Evolutionary conservation across 2,888 invertebrate genomes (phyloP).

Genomic region (Megamerina dolium): DNA sequence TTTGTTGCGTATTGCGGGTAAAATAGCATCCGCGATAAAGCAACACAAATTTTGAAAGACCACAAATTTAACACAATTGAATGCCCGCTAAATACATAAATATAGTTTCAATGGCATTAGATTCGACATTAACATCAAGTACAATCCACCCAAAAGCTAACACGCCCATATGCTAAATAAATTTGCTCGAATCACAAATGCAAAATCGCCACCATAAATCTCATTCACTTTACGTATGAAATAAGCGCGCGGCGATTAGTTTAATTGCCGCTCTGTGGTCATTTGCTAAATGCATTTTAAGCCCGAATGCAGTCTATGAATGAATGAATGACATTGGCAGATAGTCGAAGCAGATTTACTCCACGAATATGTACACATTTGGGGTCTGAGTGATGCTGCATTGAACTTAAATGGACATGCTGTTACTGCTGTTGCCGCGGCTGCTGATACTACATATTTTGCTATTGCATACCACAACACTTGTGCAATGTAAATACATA

Average conservation of each 20-base stretch:
- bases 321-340: background rate
- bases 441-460: conserved; percentile 1
- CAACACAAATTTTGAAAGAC: too few species aligned
- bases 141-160: background rate
- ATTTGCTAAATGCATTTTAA: conserved; percentile 13
- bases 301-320: conserved; percentile 8
- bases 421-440: conserved; percentile 1
- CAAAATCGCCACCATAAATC: conserved; percentile 35
- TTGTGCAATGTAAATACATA: conserved; percentile 11
- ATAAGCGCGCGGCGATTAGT: conserved; percentile 48
- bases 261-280: conserved; percentile 45
- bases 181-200: conserved; percentile 26
- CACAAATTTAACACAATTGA: too few species aligned
- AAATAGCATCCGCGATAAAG: too few species aligned
- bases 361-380: too few species aligned
- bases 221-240: conserved; percentile 46
- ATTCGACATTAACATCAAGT: background rate
- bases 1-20: too few species aligned
- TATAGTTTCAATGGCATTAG: background rate
- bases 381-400: conserved; percentile 16
- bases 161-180: conserved; percentile 12
- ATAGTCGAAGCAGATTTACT: conserved; percentile 28
- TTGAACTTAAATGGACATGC: conserved; percentile 6
- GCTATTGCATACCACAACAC: too few species aligned
- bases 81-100: too few species aligned